These are phyloP conservation scores for Thaleichthys pacificus DNA, from an alignment of 2,797 vertebrate species.

Conservation along the genomic window DNA sequence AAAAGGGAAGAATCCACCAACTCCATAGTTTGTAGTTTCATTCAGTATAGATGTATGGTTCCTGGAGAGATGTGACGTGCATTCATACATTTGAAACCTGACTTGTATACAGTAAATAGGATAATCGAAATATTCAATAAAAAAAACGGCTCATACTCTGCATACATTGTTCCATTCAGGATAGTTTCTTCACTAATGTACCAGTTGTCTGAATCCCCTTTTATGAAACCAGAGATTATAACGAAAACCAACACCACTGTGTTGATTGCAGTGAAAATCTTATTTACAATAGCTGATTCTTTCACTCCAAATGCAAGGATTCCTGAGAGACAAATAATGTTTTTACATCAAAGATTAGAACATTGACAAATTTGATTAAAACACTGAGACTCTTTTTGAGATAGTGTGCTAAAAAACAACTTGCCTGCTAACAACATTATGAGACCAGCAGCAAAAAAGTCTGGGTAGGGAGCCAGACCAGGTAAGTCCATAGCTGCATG, in stretches of 20 bases:
- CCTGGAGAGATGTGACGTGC: slow-evolving; percentile 36
- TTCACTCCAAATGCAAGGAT: slow-evolving; percentile 86
- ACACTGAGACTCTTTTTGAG: background rate
- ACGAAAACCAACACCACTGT: slow-evolving; percentile 80
- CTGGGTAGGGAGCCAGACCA: slow-evolving; percentile 82
- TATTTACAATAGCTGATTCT: slow-evolving; percentile 83
- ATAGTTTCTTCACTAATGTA: slow-evolving; percentile 64
- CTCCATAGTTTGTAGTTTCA: slow-evolving; percentile 51
- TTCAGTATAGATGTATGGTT: slow-evolving; percentile 50
- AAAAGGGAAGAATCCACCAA: slow-evolving; percentile 81
- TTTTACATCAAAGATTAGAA: background rate
- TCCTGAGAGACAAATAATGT: slow-evolving; percentile 55
- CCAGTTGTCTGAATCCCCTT: slow-evolving; percentile 82
- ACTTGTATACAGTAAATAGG: background rate
- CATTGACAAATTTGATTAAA: background rate
- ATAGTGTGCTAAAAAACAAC: slow-evolving; percentile 17
- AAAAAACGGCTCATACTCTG: slow-evolving; percentile 31
- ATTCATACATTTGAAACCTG: background rate
- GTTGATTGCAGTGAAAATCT: slow-evolving; percentile 82
- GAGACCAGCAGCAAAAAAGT: slow-evolving; percentile 82
- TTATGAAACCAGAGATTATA: slow-evolving; percentile 80
- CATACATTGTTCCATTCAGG: slow-evolving; percentile 27
- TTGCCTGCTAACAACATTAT: slow-evolving; percentile 82
- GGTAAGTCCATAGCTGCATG: slow-evolving; percentile 69
- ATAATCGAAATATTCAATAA: background rate